Base-by-base conservation (phyloP, 2,888 invertebrate genomes). In the Tetheella fluctuosa region DNA sequence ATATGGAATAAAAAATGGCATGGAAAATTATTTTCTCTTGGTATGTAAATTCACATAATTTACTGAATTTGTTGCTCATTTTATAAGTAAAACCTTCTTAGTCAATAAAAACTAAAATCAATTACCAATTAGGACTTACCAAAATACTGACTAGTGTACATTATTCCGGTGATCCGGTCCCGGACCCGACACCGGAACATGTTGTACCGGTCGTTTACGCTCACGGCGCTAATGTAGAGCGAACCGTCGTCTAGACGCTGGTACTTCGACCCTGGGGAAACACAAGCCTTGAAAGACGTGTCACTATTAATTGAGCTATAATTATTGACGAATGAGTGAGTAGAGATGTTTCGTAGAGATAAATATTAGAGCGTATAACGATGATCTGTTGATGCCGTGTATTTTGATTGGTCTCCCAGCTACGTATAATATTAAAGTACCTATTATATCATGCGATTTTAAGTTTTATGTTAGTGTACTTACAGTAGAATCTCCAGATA, bases 161-260 rank as follows among this genome's bases (percentile, higher is more conserved):
- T 93, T 77, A 94, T 94, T 69, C 94, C 96, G 65, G 97, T 97
- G 76, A 97, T 93, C 72, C 96, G 95, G 91, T 97, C 97, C 62
- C 96, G 94, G 23, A 97, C 97, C 60, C 96, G 94, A 87, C 98
- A 98, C 68, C 96, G 95, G 90, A 97, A 98, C 71, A 95, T 95
- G 81, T 95, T 96, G 89, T 96, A 96, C 61, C 96, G 96, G 90
- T 98, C 97, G 68, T 95, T 94, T 59, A 96, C 94, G 62, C 95
- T 95, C 64, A 97, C 97, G 74, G 96, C 95, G 84, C 96, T 96
- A 84, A 98, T 96, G 92, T 97, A 97, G 69, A 98, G 91, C 73
- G 97, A 97, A 17, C 98, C 98, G 81, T 96, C 96, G 71, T 96
- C 95, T 65, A 97, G 91, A 58, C 97, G 95, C 71, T 96, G 95